Conservation (phyloP, 2,888 invertebrate genomes). For the Byasa hedistus region DNA sequence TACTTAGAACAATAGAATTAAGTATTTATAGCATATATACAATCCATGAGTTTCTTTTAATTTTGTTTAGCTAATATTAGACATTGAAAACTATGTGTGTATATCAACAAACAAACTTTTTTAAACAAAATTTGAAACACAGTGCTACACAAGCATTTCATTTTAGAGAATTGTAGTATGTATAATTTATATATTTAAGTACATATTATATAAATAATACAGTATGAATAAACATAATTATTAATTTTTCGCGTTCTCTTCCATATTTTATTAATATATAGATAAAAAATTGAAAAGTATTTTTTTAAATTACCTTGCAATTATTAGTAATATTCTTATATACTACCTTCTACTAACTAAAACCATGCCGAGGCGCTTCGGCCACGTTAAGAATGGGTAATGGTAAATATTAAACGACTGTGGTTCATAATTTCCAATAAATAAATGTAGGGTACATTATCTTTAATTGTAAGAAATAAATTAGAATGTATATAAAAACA, state of each 20-base stretch:
- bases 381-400: slow-evolving; percentile 19
- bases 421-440: slow-evolving; percentile 6
- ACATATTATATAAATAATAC: not conserved
- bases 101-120: not conserved
- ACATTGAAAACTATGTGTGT: not conserved
- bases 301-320: too few relatives aligned
- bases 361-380: slow-evolving; percentile 12
- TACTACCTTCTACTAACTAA: not conserved
- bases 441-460: slow-evolving; percentile 5
- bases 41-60: not conserved
- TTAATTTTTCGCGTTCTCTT: too few relatives aligned
- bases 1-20: too few relatives aligned
- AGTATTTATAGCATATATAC: not conserved
- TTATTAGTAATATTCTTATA: not conserved
- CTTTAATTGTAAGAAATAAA: not conserved
- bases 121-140: not conserved
- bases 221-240: not conserved
- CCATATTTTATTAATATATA: too few relatives aligned
- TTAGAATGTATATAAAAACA: slow-evolving; percentile 12
- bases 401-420: not conserved
- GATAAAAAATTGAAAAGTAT: too few relatives aligned
- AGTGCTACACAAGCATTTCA: not conserved
- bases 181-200: not conserved
- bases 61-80: not conserved
- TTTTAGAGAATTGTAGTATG: not conserved